Percentiles rank a stretch among this genome's conserved stretches.
Evolutionary conservation across 2,113 vertebrate genomes (phyloP).

Genomic region (Odobenus rosmarus): DNA sequence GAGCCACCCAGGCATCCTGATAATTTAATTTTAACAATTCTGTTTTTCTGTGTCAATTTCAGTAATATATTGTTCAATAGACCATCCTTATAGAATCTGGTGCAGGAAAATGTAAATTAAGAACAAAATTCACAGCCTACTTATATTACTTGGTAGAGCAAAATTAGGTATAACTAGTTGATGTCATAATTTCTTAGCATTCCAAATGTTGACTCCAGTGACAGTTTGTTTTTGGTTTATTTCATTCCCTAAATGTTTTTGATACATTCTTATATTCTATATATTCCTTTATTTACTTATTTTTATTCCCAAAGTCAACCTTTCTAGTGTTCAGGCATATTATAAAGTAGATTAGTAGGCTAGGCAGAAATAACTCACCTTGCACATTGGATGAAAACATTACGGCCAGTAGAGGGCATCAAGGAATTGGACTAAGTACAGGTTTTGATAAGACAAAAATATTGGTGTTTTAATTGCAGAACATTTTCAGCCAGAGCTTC

Average conservation of each 20-base stretch:
- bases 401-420: conserved; percentile 65
- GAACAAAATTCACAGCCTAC: not conserved
- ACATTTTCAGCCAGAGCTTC: not conserved
- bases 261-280: not conserved
- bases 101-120: not conserved
- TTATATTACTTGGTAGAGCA: conserved; percentile 17
- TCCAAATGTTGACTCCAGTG: not conserved
- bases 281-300: not conserved
- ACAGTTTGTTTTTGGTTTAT: conserved; percentile 27
- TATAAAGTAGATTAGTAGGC: not conserved
- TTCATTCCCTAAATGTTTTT: conserved; percentile 7
- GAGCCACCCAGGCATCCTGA: not conserved
- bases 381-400: not conserved
- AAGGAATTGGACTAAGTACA: conserved; percentile 42
- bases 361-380: not conserved
- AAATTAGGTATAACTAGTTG: not conserved
- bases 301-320: not conserved
- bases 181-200: not conserved
- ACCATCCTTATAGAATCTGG: not conserved
- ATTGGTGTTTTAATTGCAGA: not conserved
- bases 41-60: not conserved
- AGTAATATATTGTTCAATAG: not conserved
- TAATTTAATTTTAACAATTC: not conserved
- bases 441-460: not conserved
- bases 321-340: not conserved